A percentile compares a stretch with the other conserved stretches of the same genome.
phyloP scores from a whole-genome alignment of 2,113 vertebrate species.

The Ciconia maguari region DNA sequence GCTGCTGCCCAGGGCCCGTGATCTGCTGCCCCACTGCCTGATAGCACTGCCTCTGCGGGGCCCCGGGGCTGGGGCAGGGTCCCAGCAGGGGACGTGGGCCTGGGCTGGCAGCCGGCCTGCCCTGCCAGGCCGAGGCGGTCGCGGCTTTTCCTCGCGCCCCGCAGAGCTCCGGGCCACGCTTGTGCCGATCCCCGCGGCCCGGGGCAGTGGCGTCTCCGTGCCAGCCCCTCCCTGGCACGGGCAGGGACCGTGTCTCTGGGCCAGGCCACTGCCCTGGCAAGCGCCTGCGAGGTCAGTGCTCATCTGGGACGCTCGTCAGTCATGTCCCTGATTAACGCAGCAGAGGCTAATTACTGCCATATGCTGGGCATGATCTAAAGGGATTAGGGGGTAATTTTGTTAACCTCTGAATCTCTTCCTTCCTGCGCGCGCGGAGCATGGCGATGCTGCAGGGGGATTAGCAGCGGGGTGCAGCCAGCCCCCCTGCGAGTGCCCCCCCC shows the following conservation, averaged over 20 bases:
- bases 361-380: conserved; percentile 48
- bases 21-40: background rate
- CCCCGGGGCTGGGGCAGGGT: background rate
- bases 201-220: fast-evolving
- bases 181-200: fast-evolving
- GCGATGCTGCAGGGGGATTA: background rate
- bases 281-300: background rate
- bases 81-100: background rate
- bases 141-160: background rate
- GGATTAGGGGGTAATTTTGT: conserved; percentile 58
- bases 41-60: fast-evolving
- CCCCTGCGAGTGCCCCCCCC: background rate
- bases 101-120: background rate
- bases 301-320: conserved; percentile 6
- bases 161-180: background rate
- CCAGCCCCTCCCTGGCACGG: background rate
- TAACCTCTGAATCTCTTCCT: conserved; percentile 52
- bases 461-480: background rate
- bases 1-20: background rate
- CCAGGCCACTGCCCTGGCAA: background rate
- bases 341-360: conserved; percentile 60
- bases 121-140: background rate
- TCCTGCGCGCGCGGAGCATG: background rate
- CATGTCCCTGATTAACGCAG: conserved; percentile 1
- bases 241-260: background rate